Evolutionary conservation across 2,113 vertebrate species (phyloP), one percentile per base, ranked within the genome.

Genomic region (Sebastes schlegelii): DNA sequence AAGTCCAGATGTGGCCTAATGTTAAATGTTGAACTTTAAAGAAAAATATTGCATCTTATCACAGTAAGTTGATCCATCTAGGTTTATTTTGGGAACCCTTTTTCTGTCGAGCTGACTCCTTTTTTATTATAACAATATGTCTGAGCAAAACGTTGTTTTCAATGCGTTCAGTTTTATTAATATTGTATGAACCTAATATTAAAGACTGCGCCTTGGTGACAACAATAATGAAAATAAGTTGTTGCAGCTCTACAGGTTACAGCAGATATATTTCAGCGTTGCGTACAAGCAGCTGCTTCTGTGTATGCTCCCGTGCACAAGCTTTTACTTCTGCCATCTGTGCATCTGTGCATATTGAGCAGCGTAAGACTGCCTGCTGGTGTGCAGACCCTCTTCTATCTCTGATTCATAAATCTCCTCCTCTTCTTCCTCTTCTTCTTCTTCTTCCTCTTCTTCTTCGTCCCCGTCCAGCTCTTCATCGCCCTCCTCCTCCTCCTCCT

Each of bases 331-430:
- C 4, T 79, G 45, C 71, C 76, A 80, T 79, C 85, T 84, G 69
- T 19, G 80, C 51, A 52, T 86, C 71, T 84, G 86, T 23, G 75
- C 54, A 26, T 93, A 94, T 51, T 89, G 86, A 78, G 90, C 79
- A 61, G 92, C 90, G 1, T 94, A 95, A 5, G 94, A 94, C 61
- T 81, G 87, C 13, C 92, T 87, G 57, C 75, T 84, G 46, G 34
- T 87, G 7, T 65, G 63, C 6, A 74, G 86, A 45, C 58, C 72
- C 8, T 88, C 83, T 21, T 87, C 85, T 7, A 43, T 63, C 54
- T 93, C 91, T 45, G 77, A 87, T 54, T 90, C 87, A 48, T 75
- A 86, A 34, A 82, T 21, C 21, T 93, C 91, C 3, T 92, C 87
- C 2, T 90, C 90, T 2, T 88, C 88, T 0, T 90, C 90, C 0